A percentile compares a stretch with the other conserved stretches of the same genome.
phyloP scores from a whole-genome alignment of 2,888 invertebrate species.

The Lagria hirta region DNA sequence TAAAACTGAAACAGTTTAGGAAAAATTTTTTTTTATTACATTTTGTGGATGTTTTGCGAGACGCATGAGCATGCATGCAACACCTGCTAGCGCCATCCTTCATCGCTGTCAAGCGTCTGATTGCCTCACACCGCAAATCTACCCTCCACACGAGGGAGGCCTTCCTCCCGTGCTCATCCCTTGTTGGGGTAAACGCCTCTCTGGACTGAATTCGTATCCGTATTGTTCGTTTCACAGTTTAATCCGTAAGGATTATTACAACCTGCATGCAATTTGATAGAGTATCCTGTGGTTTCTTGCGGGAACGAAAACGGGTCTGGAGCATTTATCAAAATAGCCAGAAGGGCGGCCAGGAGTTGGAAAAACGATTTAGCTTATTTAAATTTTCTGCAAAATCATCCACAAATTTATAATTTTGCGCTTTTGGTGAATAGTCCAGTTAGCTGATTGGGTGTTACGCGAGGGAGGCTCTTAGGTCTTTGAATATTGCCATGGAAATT shows the following conservation, averaged over 20 bases:
- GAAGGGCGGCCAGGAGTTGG: constrained; percentile 11
- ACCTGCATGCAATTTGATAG: constrained; percentile 40
- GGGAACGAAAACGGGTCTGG: constrained; percentile 13
- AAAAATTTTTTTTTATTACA: too few species aligned
- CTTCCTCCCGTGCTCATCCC: constrained; percentile 24
- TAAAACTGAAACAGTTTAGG: too few species aligned
- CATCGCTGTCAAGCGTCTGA: constrained; percentile 46
- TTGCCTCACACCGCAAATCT: constrained; percentile 47
- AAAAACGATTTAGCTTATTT: constrained; percentile 12
- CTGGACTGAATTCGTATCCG: constrained; percentile 34
- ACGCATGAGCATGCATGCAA: constrained; percentile 43
- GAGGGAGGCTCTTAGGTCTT: too few species aligned
- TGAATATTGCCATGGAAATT: too few species aligned
- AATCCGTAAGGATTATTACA: constrained; percentile 41
- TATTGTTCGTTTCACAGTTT: constrained; percentile 38
- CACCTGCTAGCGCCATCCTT: constrained; percentile 45
- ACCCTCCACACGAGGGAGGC: constrained; percentile 33
- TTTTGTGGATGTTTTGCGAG: constrained; percentile 30
- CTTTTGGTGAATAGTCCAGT: too few species aligned
- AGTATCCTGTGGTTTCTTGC: constrained; percentile 35
- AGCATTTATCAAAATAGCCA: constrained; percentile 18
- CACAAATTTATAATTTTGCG: background rate
- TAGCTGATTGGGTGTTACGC: too few species aligned
- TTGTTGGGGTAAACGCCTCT: constrained; percentile 11
- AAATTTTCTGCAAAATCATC: background rate